Base-by-base conservation (phyloP, 2,888 invertebrate species). In the Tetrapedia diversipes region DNA sequence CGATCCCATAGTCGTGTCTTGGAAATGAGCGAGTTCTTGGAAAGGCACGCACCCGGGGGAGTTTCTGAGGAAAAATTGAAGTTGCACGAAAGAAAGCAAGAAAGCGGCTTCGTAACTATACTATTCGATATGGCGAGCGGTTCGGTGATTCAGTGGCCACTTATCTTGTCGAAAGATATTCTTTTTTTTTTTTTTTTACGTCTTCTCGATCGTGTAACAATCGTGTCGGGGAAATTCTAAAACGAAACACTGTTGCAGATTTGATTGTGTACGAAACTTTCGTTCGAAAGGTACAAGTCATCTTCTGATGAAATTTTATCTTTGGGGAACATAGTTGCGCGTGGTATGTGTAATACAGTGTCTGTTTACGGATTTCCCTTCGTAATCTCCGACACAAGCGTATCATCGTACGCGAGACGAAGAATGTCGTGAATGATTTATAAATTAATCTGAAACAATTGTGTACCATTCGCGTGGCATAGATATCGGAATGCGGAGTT, bases 401-500 rank as follows among this genome's bases (percentile, higher is more conserved):
- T 0, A 3, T 16, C 7, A 3, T 14, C 7, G 37, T n/a, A 39
- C 8, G 1, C 22, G 4, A n/a, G n/a, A n/a, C 11, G 32, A 39
- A 10, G 39, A 61, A 61, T 29, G 32, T 16, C 19, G 39, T 37
- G 53, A 53, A 68, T 32, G 51, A 53, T 68, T 41, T 47, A 61
- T 22, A 11, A 24, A 22, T 67, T 43, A 34, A 41, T 43, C 8
- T 34, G 47, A 64, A 64, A 53, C n/a, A 54, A 45, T 37, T 19
- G 39, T 16, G 16, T 3, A 34, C 19, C 24, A 34, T 24, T 51
- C 11, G 11, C 43, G 4, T 4, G 4, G 16, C 4, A 24, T 19
- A 34, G 51, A 24, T n/a, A 14, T 19, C 39, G 70, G 73, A 74
- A 74, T 74, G 73, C 73, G 73, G 73, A 69, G 43, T 63, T 51